Evolutionary conservation across 1,140 invertebrate species (phyloP).

Genomic region (Drosophila tropicalis): DNA sequence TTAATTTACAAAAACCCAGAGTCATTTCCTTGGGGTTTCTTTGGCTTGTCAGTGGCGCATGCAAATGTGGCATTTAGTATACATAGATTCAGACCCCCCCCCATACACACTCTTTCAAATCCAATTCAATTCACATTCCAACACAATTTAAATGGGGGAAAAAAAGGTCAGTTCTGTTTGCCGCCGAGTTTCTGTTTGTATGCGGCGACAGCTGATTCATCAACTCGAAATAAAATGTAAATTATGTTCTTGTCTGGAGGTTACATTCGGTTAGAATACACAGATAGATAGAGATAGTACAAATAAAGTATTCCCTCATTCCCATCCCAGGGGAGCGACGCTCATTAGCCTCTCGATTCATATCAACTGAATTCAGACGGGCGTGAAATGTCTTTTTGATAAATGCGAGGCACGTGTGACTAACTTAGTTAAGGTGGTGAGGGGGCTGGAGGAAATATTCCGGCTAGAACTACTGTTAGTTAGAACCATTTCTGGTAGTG

Average conservation of each 20-base stretch:
- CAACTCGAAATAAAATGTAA: conserved; percentile 42
- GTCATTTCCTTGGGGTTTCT: conserved; percentile 40
- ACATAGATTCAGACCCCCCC: not conserved
- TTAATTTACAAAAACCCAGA: conserved; percentile 8
- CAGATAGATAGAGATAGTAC: not conserved
- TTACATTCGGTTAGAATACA: conserved; percentile 3
- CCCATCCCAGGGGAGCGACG: conserved; percentile 19
- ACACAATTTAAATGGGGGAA: conserved; percentile 6
- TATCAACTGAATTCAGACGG: conserved; percentile 31
- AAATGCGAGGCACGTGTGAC: conserved; percentile 55
- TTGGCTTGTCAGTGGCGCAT: conserved; percentile 35
- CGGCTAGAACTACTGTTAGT: conserved; percentile 16
- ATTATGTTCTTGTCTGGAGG: conserved; percentile 38
- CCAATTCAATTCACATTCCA: conserved; percentile 3
- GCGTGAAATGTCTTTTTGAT: conserved; percentile 64
- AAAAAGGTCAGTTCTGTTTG: conserved; percentile 40
- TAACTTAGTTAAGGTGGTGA: conserved; percentile 5
- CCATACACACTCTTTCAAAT: not conserved
- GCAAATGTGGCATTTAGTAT: conserved; percentile 52
- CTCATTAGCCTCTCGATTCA: conserved; percentile 34
- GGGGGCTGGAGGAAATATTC: conserved; percentile 1
- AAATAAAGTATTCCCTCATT: conserved; percentile 25
- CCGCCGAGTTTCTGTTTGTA: conserved; percentile 22
- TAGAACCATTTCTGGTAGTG: conserved; percentile 25
- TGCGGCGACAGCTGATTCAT: conserved; percentile 37